Evolutionary conservation across 2,888 invertebrate species (phyloP).

Genomic region (Dolomedes plantarius): DNA sequence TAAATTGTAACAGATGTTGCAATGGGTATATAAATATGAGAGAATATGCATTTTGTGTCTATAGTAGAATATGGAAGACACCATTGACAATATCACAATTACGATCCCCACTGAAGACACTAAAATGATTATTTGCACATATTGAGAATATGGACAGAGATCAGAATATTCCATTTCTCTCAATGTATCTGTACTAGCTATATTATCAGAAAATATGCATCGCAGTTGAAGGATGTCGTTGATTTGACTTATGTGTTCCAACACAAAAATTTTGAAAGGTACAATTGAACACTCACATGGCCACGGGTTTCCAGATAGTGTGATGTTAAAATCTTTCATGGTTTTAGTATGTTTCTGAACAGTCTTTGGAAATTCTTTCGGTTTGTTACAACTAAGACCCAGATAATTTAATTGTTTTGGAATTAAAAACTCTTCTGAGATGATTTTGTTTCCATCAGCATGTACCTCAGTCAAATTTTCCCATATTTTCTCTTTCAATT

Average conservation of each 20-base stretch:
- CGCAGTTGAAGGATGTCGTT: not conserved
- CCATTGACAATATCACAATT: conserved; percentile 28
- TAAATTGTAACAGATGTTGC: conserved; percentile 61
- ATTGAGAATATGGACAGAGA: not conserved
- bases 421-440: not conserved
- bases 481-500: not conserved
- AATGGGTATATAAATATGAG: conserved; percentile 72
- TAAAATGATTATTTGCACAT: not conserved
- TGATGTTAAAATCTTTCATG: not conserved
- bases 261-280: not conserved
- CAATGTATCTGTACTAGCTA: not conserved
- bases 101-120: too few relatives aligned
- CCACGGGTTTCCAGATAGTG: not conserved
- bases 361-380: not conserved
- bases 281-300: not conserved
- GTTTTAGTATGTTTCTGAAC: not conserved
- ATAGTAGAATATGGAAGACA: conserved; percentile 63
- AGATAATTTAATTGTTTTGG: not conserved
- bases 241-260: not conserved
- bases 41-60: conserved; percentile 66
- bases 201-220: not conserved
- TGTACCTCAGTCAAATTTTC: conserved; percentile 11
- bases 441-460: conserved; percentile 3
- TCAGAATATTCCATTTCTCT: not conserved
- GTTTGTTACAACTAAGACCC: not conserved